Conservation (phyloP, 2,113 vertebrate species). For the Petroica traversi region DNA sequence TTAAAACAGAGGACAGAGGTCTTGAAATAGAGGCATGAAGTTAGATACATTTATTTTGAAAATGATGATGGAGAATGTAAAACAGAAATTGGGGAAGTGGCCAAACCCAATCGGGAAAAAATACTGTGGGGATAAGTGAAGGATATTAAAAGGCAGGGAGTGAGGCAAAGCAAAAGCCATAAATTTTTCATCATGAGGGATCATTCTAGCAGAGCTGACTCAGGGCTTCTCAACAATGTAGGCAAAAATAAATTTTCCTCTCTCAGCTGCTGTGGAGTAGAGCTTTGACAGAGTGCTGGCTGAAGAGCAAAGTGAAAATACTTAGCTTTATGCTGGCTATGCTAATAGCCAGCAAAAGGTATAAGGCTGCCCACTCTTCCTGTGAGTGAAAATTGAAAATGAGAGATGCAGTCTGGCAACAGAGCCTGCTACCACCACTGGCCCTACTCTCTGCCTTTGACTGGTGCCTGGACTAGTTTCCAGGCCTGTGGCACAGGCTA, state of each 20-base stretch:
- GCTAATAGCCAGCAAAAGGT: not conserved
- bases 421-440: not conserved
- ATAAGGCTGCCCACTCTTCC: not conserved
- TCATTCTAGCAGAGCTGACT: slow-evolving; percentile 43
- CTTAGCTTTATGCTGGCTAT: not conserved
- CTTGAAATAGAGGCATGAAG: not conserved
- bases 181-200: slow-evolving; percentile 42
- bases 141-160: not conserved
- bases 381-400: not conserved
- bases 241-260: slow-evolving; percentile 36
- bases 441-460: not conserved
- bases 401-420: not conserved
- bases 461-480: not conserved
- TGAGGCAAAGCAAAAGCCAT: not conserved
- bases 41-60: not conserved
- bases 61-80: not conserved
- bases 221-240: slow-evolving; percentile 5
- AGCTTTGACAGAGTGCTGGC: not conserved
- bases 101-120: slow-evolving; percentile 17
- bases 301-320: not conserved
- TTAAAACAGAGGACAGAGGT: not conserved
- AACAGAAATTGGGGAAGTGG: not conserved
- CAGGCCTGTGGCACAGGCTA: not conserved
- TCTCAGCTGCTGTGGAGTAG: not conserved
- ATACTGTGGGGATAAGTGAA: not conserved